Base-by-base conservation (phyloP, 2,797 vertebrate species). In the Fundulus diaphanus region DNA sequence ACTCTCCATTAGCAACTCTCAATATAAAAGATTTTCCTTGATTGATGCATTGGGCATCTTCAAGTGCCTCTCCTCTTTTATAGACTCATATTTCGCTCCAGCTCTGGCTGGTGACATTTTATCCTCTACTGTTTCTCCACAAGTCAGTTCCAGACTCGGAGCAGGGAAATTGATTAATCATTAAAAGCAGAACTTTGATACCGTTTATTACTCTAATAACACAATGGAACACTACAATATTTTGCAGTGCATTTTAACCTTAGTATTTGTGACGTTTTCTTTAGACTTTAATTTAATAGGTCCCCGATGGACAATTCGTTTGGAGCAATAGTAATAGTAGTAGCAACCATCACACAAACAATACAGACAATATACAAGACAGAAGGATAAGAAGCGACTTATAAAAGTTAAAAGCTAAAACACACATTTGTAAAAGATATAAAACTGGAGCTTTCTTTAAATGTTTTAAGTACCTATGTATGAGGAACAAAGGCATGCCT, bases 41-140 rank as follows among this genome's bases (percentile, higher is more conserved):
- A 84, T 67, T 77, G 52, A 75, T 70, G 68, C 22, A 27, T 61
- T 59, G 56, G 22, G 54, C 35, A 77, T 73, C 56, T 66, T 81
- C 44, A 80, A 66, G n/a, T 78, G 66, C 73, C 65, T 82, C 61
- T 72, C 6, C 18, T 52, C 5, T 77, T 73, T 57, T 56, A 52
- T 67, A 70, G 16, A 80, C 56, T 71, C 11, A 46, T 52, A 74
- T 82, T 79, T n/a, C 68, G 16, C 66, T 68, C 37, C 27, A 65
- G 27, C 68, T 75, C 29, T 70, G 44, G 56, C 3, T 24, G 13
- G 22, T 78, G 49, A 70, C 49, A 74, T 78, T 85, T 76, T 29
- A 77, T 40, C 24, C n/a, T 68, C 27, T 33, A 68, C 48, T 22
- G 22, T 68, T 57, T 74, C 42, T 18, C 40, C 27, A 29, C 12